Evolutionary conservation across 2,888 invertebrate genomes (phyloP).

Genomic region (Tipula helvola): DNA sequence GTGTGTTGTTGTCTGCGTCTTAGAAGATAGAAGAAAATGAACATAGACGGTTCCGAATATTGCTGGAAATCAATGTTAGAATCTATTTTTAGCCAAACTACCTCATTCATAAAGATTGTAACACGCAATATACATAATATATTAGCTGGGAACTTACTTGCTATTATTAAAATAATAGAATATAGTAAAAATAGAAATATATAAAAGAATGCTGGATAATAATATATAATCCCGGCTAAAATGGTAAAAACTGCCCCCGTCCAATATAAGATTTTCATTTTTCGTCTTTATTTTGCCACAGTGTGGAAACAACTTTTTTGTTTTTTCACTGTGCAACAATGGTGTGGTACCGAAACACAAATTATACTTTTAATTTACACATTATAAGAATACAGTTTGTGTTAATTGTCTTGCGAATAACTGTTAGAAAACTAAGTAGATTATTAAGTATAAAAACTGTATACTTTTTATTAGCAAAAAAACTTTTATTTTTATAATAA

Average conservation of each 20-base stretch:
- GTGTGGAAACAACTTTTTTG: neutral
- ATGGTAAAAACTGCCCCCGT: slow-evolving; percentile 20
- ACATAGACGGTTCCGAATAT: slow-evolving; percentile 24
- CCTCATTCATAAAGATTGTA: neutral
- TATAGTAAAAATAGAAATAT: slow-evolving; percentile 32
- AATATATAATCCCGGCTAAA: slow-evolving; percentile 32
- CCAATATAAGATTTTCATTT: slow-evolving; percentile 21
- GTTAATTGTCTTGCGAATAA: neutral
- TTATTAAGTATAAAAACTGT: neutral
- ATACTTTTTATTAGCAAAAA: neutral
- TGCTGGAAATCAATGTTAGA: neutral
- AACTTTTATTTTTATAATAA: neutral
- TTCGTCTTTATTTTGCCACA: neutral
- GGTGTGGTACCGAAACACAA: neutral
- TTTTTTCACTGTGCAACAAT: neutral
- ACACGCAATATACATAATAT: slow-evolving; percentile 7
- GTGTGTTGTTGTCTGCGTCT: slow-evolving; percentile 27
- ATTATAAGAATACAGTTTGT: neutral
- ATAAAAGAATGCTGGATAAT: slow-evolving; percentile 34
- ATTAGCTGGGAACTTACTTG: slow-evolving; percentile 25
- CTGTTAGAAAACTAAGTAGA: neutral
- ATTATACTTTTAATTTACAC: neutral
- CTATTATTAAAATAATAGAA: slow-evolving; percentile 29
- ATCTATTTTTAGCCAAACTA: neutral
- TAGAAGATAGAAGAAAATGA: slow-evolving; percentile 31